phyloP scores from a whole-genome alignment of 2,113 vertebrate genomes.

The Peucedramus taeniatus region DNA sequence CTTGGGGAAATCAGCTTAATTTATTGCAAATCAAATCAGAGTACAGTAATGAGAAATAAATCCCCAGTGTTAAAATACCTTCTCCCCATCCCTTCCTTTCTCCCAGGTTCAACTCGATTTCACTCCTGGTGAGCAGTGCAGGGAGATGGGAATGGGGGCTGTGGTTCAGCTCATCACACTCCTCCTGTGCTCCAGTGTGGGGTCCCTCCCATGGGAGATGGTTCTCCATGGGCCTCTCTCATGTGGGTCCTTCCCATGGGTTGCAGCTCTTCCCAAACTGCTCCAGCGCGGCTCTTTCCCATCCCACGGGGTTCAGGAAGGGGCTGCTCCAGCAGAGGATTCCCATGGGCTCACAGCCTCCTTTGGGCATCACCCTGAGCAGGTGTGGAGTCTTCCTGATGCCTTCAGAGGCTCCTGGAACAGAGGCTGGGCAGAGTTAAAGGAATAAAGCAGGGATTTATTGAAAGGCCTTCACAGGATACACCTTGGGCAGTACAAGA shows the following conservation, averaged over 20 bases:
- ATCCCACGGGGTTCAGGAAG: fast-evolving
- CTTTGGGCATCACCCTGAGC: not conserved
- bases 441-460: not conserved
- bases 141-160: not conserved
- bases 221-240: not conserved
- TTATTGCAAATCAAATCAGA: not conserved
- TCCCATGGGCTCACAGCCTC: not conserved
- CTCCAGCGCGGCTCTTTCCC: fast-evolving
- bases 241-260: not conserved
- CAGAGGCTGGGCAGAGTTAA: not conserved
- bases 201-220: not conserved
- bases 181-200: not conserved
- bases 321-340: not conserved
- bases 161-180: not conserved
- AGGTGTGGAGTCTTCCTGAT: fast-evolving
- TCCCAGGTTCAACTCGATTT: fast-evolving
- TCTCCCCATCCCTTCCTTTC: not conserved
- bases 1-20: not conserved
- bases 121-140: fast-evolving
- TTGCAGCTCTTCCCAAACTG: not conserved
- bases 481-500: not conserved
- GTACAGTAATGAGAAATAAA: not conserved
- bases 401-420: not conserved
- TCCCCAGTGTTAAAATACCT: not conserved
- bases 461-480: no score